Base-by-base conservation (phyloP, 2,888 invertebrate genomes). In the Oxycera nigricornis region DNA sequence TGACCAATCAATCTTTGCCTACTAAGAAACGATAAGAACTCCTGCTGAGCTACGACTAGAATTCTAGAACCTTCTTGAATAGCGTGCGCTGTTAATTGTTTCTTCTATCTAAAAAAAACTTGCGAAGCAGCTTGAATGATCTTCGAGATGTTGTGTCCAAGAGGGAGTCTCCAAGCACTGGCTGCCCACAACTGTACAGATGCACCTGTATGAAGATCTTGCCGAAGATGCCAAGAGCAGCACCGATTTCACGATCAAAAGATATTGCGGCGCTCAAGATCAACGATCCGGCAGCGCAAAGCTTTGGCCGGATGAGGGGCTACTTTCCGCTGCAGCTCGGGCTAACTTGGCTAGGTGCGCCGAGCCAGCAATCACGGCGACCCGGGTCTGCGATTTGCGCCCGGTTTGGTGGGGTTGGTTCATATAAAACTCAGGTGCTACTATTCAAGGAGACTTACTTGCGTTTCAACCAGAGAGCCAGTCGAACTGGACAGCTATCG, bases 401-500 rank as follows among this genome's bases (percentile, higher is more conserved):
- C 41, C 65, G 30, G 39, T 6, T 65, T 26, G 73, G 78, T 76
- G 78, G 79, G 79, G 79, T 76, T 73, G 76, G 77, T 76, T 80
- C 83, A 79, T 84, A 84, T 84, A 84, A 85, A 84, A 84, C 82
- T 81, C 82, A 82, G 82, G 82, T 82, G 81, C 77, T 81, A 79
- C 78, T 80, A 80, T 81, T 80, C 81, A 81, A 81, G 81, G 79
- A 81, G 83, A 83, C 82, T 83, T 84, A 85, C 83, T 84, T 83
- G 82, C 81, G 84, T 84, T 81, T 82, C 83, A 85, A 83, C 81
- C 82, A 81, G 82, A 73, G 70, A 55, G 55, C 70, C 62, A 57
- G 70, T 57, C 73, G 62, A 74, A 65, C 55, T 61, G 55, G 70
- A 72, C 35, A 73, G 68, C 50, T 74, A 55, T 46, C 50, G 31